These are phyloP conservation scores for Troides aeacus DNA, from an alignment of 2,888 invertebrate genomes.

Conservation along the genomic window DNA sequence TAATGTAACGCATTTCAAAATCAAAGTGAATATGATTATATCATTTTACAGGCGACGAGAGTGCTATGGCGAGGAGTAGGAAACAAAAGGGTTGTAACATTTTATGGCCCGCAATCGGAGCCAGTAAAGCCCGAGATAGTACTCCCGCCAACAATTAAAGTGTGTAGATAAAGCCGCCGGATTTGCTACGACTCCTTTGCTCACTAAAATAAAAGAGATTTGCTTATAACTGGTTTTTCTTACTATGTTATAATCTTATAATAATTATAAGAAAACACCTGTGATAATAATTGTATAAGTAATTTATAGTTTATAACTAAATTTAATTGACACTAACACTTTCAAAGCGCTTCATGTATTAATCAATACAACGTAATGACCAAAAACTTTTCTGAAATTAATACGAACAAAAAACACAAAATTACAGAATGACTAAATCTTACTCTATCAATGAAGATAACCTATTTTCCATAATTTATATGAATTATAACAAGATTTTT, in stretches of 20 bases:
- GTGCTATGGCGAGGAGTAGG: slow-evolving; percentile 46
- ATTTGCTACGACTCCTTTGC: slow-evolving; percentile 30
- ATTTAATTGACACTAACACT: no score
- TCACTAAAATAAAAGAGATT: slow-evolving; percentile 22
- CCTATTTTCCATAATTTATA: no score
- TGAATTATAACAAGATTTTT: no score
- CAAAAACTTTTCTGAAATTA: no score
- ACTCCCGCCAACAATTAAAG: slow-evolving; percentile 69
- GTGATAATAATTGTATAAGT: neutral
- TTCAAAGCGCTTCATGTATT: no score
- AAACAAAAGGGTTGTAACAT: slow-evolving; percentile 66
- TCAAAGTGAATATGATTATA: slow-evolving; percentile 31
- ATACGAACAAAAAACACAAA: no score
- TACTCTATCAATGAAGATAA: no score
- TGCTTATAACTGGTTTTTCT: slow-evolving; percentile 15
- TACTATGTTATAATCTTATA: slow-evolving; percentile 1
- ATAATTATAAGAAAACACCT: neutral
- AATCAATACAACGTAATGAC: no score
- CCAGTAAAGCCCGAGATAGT: slow-evolving; percentile 61
- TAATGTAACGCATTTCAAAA: slow-evolving; percentile 13
- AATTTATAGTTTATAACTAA: no score
- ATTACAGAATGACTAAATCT: no score
- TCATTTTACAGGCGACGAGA: slow-evolving; percentile 46
- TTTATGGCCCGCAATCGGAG: slow-evolving; percentile 64
- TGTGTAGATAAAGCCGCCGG: slow-evolving; percentile 56